A percentile compares a stretch with the other conserved stretches of the same genome.
These are phyloP conservation scores for Ruditapes philippinarum DNA, from an alignment of 1,140 invertebrate genomes.

Conservation along the genomic window DNA sequence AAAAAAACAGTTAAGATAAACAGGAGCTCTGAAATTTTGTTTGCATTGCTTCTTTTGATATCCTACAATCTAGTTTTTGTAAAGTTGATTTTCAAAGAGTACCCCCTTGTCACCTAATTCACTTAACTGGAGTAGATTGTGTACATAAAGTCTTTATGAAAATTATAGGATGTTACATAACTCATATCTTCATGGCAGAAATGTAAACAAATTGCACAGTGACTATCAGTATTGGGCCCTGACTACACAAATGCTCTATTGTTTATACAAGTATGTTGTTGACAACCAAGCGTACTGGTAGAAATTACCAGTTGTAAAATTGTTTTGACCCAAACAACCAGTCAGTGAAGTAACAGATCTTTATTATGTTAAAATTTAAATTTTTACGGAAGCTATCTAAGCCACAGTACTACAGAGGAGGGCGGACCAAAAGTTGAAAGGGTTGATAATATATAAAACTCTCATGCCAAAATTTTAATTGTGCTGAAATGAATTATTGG, in stretches of 20 bases:
- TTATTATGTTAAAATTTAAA: no score
- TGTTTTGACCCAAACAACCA: no score
- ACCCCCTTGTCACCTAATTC: background rate
- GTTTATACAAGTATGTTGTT: background rate
- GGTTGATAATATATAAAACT: no score
- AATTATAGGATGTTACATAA: background rate
- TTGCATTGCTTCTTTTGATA: background rate
- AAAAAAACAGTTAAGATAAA: background rate
- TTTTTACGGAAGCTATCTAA: no score
- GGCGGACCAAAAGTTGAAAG: no score
- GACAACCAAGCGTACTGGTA: background rate
- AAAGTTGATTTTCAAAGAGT: background rate
- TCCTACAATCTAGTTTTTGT: background rate
- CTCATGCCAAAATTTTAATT: no score
- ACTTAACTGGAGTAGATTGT: background rate
- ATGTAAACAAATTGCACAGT: background rate
- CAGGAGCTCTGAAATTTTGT: background rate
- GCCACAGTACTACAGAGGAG: no score
- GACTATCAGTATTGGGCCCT: background rate
- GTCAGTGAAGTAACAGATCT: no score
- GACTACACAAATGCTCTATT: background rate
- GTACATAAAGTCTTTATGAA: background rate
- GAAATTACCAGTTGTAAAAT: no score
- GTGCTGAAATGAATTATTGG: no score
- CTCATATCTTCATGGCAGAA: background rate